Percentiles rank a stretch among this genome's conserved stretches.
Conservation (phyloP, 1,140 invertebrate genomes). For the Saccostrea glomerata region DNA sequence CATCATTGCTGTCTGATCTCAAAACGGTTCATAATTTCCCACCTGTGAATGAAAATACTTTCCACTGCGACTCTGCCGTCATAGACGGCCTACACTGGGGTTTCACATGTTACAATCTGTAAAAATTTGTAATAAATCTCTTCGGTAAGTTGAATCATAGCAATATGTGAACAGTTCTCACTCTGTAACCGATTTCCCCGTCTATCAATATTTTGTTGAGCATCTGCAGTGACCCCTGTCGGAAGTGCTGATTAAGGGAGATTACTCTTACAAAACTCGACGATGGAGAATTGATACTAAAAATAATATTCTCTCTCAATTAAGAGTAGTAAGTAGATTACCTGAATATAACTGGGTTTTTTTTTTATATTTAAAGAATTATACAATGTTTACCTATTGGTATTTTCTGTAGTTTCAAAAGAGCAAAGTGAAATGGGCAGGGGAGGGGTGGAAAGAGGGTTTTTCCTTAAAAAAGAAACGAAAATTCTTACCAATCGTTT, state of each 20-base stretch:
- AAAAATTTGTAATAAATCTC: background rate
- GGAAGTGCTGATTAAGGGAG: conserved; percentile 5
- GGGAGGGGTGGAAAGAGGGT: too few relatives aligned
- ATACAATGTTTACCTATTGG: too few relatives aligned
- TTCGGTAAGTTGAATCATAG: background rate
- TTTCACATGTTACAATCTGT: conserved; percentile 30
- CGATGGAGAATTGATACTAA: too few relatives aligned
- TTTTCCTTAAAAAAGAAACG: too few relatives aligned
- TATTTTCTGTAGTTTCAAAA: too few relatives aligned
- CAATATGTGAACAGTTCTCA: conserved; percentile 25
- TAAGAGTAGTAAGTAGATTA: too few relatives aligned
- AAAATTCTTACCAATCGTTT: too few relatives aligned
- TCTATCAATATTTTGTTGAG: conserved; percentile 33
- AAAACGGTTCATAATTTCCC: conserved; percentile 35
- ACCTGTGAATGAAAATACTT: conserved; percentile 4
- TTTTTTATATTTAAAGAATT: too few relatives aligned
- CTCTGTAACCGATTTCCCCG: conserved; percentile 18
- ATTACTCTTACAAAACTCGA: background rate
- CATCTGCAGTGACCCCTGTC: conserved; percentile 23
- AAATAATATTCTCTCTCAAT: too few relatives aligned
- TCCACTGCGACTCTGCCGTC: conserved; percentile 20
- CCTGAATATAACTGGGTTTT: too few relatives aligned
- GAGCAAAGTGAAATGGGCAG: too few relatives aligned
- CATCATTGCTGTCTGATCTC: conserved; percentile 54
- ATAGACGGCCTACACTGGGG: background rate